These are phyloP conservation scores for Megaptera novaeangliae DNA, from an alignment of 2,113 vertebrate genomes.

Conservation along the genomic window DNA sequence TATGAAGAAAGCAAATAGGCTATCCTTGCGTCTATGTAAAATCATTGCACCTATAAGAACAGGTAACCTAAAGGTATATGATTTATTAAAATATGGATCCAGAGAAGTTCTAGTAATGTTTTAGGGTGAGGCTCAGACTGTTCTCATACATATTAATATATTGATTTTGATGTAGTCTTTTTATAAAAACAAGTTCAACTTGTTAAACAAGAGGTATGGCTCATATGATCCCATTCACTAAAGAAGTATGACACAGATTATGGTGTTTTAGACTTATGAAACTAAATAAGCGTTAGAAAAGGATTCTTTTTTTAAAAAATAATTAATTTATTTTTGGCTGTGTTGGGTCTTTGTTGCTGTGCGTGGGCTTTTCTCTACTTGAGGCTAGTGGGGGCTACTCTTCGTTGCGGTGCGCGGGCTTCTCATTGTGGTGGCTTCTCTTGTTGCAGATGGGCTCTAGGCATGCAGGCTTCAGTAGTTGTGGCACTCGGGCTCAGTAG, in stretches of 20 bases:
- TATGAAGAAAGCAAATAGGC: background rate
- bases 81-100: background rate
- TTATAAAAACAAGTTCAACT: background rate
- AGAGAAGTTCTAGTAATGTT: background rate
- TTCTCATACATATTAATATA: background rate
- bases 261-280: background rate
- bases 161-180: background rate
- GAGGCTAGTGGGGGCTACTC: no score
- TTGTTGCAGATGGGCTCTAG: no score
- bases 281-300: background rate
- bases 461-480: no score
- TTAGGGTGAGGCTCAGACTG: background rate
- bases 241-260: background rate
- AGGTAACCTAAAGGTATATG: background rate
- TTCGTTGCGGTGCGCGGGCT: fast-evolving
- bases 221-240: background rate
- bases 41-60: background rate
- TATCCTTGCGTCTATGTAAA: background rate
- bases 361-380: no score
- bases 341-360: no score
- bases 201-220: background rate
- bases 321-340: no score
- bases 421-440: no score
- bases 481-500: no score
- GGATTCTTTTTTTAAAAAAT: background rate